These are phyloP conservation scores for Sterrhoptilus dennistouni DNA, from an alignment of 2,113 vertebrate species.

Conservation along the genomic window DNA sequence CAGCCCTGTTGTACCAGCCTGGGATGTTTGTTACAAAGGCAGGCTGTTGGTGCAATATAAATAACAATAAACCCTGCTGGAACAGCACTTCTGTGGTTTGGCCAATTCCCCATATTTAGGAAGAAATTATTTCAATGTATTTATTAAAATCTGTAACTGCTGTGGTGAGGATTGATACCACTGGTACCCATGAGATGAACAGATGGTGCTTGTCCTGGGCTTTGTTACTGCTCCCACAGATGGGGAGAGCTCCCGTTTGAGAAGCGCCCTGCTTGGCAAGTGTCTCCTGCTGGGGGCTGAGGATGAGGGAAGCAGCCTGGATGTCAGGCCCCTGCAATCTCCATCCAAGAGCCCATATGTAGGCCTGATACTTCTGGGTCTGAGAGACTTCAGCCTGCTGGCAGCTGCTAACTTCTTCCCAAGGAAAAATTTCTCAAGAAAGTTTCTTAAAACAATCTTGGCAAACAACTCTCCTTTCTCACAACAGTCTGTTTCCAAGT, in stretches of 20 bases:
- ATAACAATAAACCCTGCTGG: background rate
- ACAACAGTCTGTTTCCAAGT: no score
- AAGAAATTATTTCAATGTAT: background rate
- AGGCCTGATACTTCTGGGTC: no score
- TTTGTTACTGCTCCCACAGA: background rate
- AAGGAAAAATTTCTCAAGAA: no score
- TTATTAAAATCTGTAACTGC: background rate
- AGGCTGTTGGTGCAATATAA: background rate
- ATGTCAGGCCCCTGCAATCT: background rate
- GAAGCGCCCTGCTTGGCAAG: background rate
- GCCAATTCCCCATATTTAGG: background rate
- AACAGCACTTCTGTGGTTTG: background rate
- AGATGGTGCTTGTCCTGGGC: background rate
- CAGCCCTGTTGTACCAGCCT: background rate
- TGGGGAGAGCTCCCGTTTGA: background rate
- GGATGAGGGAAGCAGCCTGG: background rate
- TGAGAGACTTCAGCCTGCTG: no score
- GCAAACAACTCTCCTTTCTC: no score
- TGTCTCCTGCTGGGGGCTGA: background rate
- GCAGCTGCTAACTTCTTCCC: no score
- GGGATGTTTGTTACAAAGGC: background rate
- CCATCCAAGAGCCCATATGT: background rate
- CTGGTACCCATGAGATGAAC: background rate
- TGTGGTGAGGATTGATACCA: background rate
- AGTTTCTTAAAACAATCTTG: no score